Percentiles rank a stretch among this genome's conserved stretches.
Conservation (phyloP, 2,888 invertebrate species). For the Agrypnus murinus region DNA sequence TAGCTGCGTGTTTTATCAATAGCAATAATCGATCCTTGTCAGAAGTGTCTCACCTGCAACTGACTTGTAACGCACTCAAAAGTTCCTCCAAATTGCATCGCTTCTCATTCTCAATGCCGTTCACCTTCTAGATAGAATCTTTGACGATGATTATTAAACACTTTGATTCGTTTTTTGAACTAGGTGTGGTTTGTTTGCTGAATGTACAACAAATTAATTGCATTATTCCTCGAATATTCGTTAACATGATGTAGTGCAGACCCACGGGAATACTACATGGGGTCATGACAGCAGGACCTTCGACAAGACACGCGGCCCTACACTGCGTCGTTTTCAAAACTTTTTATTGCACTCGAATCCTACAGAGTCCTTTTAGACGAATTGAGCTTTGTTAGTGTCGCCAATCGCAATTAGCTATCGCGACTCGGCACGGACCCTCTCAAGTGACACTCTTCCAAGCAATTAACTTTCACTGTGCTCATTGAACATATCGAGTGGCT, state of each 20-base stretch:
- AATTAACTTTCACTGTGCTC: slow-evolving; percentile 64
- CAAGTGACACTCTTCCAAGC: slow-evolving; percentile 69
- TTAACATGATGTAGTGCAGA: background rate
- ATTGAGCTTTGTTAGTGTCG: slow-evolving; percentile 62
- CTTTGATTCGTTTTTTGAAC: background rate
- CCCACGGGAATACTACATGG: slow-evolving; percentile 10
- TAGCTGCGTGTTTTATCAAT: slow-evolving; percentile 58
- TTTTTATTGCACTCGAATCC: slow-evolving; percentile 48
- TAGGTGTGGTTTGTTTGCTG: slow-evolving; percentile 19
- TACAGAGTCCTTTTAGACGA: slow-evolving; percentile 38
- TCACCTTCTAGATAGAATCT: slow-evolving; percentile 24
- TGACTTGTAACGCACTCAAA: slow-evolving; percentile 19
- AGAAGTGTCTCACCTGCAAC: slow-evolving; percentile 55
- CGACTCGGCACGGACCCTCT: slow-evolving; percentile 67
- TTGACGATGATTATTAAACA: background rate
- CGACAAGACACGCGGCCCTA: slow-evolving; percentile 48
- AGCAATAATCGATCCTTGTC: slow-evolving; percentile 56
- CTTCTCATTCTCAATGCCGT: slow-evolving; percentile 14
- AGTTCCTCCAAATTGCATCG: slow-evolving; percentile 20
- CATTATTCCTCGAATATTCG: slow-evolving; percentile 17
- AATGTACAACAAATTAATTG: background rate
- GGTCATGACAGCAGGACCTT: slow-evolving; percentile 30
- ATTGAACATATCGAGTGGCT: slow-evolving; percentile 33
- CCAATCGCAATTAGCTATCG: slow-evolving; percentile 65
- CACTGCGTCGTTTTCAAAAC: slow-evolving; percentile 51